Base-by-base conservation (phyloP, 2,113 vertebrate genomes). In the Hylia prasina region DNA sequence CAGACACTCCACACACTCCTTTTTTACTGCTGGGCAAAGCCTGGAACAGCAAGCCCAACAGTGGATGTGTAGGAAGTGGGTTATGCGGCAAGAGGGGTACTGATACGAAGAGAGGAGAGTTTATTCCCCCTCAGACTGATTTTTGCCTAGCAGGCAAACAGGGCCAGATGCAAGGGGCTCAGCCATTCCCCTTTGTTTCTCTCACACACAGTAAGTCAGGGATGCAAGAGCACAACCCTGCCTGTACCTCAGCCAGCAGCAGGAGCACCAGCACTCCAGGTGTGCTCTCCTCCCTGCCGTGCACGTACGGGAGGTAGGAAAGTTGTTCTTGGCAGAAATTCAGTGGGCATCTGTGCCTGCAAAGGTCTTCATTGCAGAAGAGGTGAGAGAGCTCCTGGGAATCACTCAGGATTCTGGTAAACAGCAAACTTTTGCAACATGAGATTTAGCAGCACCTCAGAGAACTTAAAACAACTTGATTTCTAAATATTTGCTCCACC, bases 271-370 rank as follows among this genome's bases (percentile, higher is more conserved):
- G 39, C 0, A 0, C 27, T 87, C 64, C 89, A 90, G 80, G 64
- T 95, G 76, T 60, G 47, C 28, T 94, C 44, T 81, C 68, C 82
- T 86, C 89, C 39, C 58, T 12, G 15, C 60, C 0, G 0, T 0
- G 13, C 86, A 89, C 8, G 0, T 71, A 89, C 51, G 63, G 64
- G 65, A 94, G 64, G 80, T n/a, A 84, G 80, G 60, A 96, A 93
- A 92, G 91, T 94, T 97, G 64, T 89, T 96, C 71, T 96, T 97
- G 96, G 96, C 95, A 93, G 72, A 63, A 81, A 92, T 83, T 89
- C 91, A 83, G 8, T 31, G 75, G 47, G 30, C 51, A 89, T 66
- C 76, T 92, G 80, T 92, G 86, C 64, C 76, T 95, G 89, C 16
- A 78, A 51, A 64, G 17, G 21, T 95, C 80, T 87, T 57, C 69